These are phyloP conservation scores for Anomalospiza imberbis DNA, from an alignment of 2,797 vertebrate genomes.

Conservation along the genomic window DNA sequence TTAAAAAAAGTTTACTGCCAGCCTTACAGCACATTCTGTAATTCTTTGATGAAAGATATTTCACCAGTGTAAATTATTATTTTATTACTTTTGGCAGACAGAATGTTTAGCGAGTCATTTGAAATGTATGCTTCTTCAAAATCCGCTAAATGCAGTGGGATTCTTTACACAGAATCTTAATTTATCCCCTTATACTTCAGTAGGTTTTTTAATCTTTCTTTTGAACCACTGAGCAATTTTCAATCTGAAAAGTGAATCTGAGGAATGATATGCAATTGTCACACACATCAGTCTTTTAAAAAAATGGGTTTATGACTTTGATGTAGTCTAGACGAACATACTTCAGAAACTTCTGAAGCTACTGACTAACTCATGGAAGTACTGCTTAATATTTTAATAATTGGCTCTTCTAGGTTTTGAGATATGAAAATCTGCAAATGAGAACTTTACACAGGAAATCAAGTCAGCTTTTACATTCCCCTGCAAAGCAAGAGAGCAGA, in stretches of 20 bases:
- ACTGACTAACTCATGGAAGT: conserved; percentile 4
- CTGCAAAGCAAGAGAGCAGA: conserved; percentile 16
- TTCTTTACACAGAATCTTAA: conserved; percentile 61
- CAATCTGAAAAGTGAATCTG: conserved; percentile 44
- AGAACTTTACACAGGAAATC: background rate
- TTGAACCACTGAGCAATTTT: conserved; percentile 29
- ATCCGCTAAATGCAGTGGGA: background rate
- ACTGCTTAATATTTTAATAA: conserved; percentile 50
- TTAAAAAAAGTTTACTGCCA: conserved; percentile 11
- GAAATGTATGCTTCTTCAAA: conserved; percentile 55
- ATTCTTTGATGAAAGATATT: conserved; percentile 33
- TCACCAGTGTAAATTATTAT: conserved; percentile 25
- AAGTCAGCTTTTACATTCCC: background rate
- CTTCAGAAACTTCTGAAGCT: conserved; percentile 54
- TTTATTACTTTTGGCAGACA: conserved; percentile 52
- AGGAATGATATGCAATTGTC: conserved; percentile 42
- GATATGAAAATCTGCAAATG: conserved; percentile 41
- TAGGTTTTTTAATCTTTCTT: conserved; percentile 41
- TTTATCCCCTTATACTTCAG: conserved; percentile 56
- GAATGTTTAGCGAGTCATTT: conserved; percentile 40
- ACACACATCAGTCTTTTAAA: conserved; percentile 19
- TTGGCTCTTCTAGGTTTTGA: conserved; percentile 36
- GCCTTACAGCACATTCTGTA: background rate
- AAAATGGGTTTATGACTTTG: conserved; percentile 29
- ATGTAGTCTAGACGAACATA: conserved; percentile 31